Evolutionary conservation across 2,113 vertebrate species (phyloP).

Genomic region (Pycnonotus jocosus): DNA sequence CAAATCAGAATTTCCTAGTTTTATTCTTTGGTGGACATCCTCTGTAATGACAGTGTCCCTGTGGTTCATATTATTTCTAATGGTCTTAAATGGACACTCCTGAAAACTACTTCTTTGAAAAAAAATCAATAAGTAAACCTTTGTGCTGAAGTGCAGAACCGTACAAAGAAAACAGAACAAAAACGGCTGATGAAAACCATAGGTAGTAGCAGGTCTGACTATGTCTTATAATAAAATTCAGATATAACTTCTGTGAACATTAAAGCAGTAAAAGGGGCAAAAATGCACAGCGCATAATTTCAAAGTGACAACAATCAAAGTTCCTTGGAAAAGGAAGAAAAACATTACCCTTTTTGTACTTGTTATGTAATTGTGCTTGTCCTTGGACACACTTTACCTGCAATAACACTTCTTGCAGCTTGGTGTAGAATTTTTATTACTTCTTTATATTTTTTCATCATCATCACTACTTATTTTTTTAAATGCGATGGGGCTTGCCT

Average conservation of each 20-base stretch:
- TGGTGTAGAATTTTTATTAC: background rate
- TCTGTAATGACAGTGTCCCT: background rate
- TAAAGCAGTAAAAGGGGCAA: slow-evolving; percentile 41
- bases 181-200: slow-evolving; percentile 9
- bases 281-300: background rate
- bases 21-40: background rate
- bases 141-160: background rate
- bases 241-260: background rate
- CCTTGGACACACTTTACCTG: background rate
- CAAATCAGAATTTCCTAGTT: background rate
- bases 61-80: background rate
- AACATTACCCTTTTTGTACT: background rate
- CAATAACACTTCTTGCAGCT: background rate
- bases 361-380: slow-evolving; percentile 47
- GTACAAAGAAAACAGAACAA: slow-evolving; percentile 23
- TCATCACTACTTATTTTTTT: slow-evolving; percentile 70
- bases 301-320: background rate
- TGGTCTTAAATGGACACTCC: background rate
- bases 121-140: slow-evolving; percentile 9
- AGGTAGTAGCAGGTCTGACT: slow-evolving; percentile 8
- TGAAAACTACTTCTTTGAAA: slow-evolving; percentile 10
- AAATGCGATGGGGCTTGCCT: slow-evolving; percentile 72
- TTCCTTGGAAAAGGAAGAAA: slow-evolving; percentile 1
- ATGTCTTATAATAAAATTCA: slow-evolving; percentile 13
- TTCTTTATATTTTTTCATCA: slow-evolving; percentile 64